Evolutionary conservation across 1,140 invertebrate genomes (phyloP).

Genomic region (Radopholus similis): DNA sequence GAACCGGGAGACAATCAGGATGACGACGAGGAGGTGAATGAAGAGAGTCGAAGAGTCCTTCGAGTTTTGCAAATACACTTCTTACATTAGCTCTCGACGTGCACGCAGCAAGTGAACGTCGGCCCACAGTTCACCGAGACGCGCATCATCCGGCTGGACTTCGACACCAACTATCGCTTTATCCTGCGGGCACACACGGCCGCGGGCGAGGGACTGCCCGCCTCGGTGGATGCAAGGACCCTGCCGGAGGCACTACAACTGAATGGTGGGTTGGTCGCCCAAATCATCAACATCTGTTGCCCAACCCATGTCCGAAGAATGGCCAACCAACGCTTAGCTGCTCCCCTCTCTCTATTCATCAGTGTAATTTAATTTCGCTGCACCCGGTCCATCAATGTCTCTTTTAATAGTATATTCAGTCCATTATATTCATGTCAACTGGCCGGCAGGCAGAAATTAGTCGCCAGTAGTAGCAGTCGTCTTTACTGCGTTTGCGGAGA

Average conservation of each 20-base stretch:
- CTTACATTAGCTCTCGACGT: background rate
- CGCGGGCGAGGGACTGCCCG: conserved; percentile 54
- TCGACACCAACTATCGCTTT: conserved; percentile 55
- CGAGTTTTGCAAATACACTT: background rate
- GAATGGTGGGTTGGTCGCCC: conserved; percentile 25
- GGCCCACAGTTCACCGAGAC: conserved; percentile 16
- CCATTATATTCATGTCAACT: no score
- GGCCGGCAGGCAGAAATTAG: no score
- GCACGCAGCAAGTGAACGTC: conserved; percentile 21
- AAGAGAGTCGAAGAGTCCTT: background rate
- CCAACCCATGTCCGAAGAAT: background rate
- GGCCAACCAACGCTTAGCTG: background rate
- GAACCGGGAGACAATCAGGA: conserved; percentile 1
- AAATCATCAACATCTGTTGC: background rate
- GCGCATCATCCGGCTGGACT: conserved; percentile 33
- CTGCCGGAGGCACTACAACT: conserved; percentile 44
- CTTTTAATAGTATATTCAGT: no score
- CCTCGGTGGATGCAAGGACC: conserved; percentile 52
- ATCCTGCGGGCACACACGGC: conserved; percentile 42
- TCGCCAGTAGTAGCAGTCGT: no score
- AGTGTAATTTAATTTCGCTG: no score
- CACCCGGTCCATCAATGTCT: no score
- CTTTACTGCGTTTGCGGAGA: no score
- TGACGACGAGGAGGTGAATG: conserved; percentile 7
- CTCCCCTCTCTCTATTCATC: no score